Evolutionary conservation across 2,888 invertebrate species (phyloP), one percentile per base, ranked within the genome.

Genomic region (Yponomeuta sedellus): DNA sequence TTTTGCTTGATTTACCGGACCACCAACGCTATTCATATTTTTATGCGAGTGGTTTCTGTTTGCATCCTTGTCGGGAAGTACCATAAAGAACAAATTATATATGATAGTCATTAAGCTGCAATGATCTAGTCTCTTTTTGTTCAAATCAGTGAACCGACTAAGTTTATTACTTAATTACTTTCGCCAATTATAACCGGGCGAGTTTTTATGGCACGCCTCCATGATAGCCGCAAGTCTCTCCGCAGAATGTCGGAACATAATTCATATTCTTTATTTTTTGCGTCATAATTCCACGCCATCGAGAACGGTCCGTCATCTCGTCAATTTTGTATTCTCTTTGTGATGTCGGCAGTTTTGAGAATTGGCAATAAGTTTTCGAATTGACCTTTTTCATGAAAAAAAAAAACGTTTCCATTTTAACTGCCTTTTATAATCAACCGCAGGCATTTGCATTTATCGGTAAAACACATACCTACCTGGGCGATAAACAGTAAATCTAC

Each of bases 111-210:
- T 52, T 52, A 52, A 34, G 44, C 12, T 52, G 44, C 44, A 16
- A 52, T 52, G 44, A 61, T 61, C 61, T 61, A 61, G 40, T 20
- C 44, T 64, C 39, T 64, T 64, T 40, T 39, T 62, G 34, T 52
- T 52, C 3, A 61, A 25, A 61, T 40, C 22, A 20, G 8, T 20
- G 79, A 80, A 80, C 78, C 81, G 81, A 82, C 82, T 84, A 81
- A 85, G 80, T 84, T 90, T 90, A 90, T 84, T 83, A 82, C 88
- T 85, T 90, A 88, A 90, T 90, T 85, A 84, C 82, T 78, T 81
- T 87, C 78, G 88, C 86, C 86, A 89, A 88, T 83, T 87, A 86
- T 86, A 87, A 83, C 86, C 81, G 82, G 78, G 80, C 82, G 81
- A 78, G 78, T 86, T 89, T 88, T 89, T 90, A 89, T 82, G 77